phyloP scores from a whole-genome alignment of 2,888 invertebrate genomes.

The Minunthozetes semirufus region DNA sequence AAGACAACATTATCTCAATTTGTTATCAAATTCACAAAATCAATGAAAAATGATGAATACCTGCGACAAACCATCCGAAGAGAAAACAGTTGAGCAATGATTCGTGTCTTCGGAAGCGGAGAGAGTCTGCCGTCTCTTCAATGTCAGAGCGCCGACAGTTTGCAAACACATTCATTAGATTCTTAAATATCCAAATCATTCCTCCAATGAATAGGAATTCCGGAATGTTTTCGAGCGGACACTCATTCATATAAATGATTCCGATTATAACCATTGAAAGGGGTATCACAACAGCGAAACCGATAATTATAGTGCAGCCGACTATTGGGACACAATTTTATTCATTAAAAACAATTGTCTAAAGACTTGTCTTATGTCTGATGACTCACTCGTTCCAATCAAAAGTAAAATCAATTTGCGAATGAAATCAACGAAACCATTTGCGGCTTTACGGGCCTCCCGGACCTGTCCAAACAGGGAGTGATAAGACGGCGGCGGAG shows the following conservation, averaged over 20 bases:
- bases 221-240: constrained; percentile 61
- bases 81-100: constrained; percentile 57
- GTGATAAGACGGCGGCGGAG: constrained; percentile 62
- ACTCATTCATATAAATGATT: constrained; percentile 58
- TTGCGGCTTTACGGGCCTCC: constrained; percentile 58
- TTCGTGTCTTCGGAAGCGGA: constrained; percentile 11
- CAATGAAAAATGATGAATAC: constrained; percentile 48
- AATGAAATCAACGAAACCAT: constrained; percentile 57
- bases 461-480: constrained; percentile 60
- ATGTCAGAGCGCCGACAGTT: constrained; percentile 50
- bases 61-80: constrained; percentile 63
- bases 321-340: constrained; percentile 51
- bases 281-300: constrained; percentile 59
- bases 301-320: constrained; percentile 60
- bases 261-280: constrained; percentile 64
- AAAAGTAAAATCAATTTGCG: constrained; percentile 57
- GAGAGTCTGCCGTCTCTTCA: neutral
- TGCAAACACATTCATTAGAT: constrained; percentile 56
- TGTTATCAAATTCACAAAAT: neutral
- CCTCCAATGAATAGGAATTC: constrained; percentile 63
- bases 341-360: neutral
- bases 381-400: constrained; percentile 58
- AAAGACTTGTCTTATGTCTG: neutral
- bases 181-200: constrained; percentile 59
- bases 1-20: neutral